Evolutionary conservation across 1,140 invertebrate species (phyloP).

Genomic region (Lordiphosa clarofinis): DNA sequence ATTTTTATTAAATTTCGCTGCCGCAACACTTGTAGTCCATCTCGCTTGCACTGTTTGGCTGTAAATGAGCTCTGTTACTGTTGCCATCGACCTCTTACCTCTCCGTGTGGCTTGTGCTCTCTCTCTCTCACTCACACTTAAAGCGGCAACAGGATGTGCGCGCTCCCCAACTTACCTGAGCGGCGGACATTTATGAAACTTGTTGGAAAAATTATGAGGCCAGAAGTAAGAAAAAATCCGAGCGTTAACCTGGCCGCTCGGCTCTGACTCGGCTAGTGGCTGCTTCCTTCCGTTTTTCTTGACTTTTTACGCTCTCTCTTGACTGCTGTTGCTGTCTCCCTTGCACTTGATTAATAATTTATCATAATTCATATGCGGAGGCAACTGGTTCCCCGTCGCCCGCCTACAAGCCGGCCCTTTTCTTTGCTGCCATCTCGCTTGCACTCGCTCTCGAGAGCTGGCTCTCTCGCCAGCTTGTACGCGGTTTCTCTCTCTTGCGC

Average conservation of each 20-base stretch:
- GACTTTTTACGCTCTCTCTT: conserved; percentile 21
- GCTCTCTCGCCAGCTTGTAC: conserved; percentile 1
- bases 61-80: conserved; percentile 63
- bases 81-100: conserved; percentile 60
- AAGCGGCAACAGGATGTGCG: conserved; percentile 5
- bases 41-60: conserved; percentile 28
- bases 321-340: conserved; percentile 9
- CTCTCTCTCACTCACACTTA: conserved; percentile 38
- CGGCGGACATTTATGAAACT: conserved; percentile 71
- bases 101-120: conserved; percentile 2
- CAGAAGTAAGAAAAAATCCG: conserved; percentile 12
- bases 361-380: conserved; percentile 79
- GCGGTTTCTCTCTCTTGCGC: conserved; percentile 11
- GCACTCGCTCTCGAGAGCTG: conserved; percentile 33
- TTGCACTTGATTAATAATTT: conserved; percentile 73
- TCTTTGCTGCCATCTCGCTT: conserved; percentile 43
- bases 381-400: conserved; percentile 29
- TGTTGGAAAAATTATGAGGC: conserved; percentile 75
- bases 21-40: conserved; percentile 17
- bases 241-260: conserved; percentile 2
- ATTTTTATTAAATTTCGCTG: conserved; percentile 72
- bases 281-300: conserved; percentile 62
- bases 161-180: conserved; percentile 47
- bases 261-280: conserved; percentile 14
- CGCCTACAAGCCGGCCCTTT: conserved; percentile 40